Percentiles rank a stretch among this genome's conserved stretches.
These are phyloP conservation scores for Umimayanthus kanabou DNA, from an alignment of 92 coral and sea anemone species.

Conservation along the genomic window DNA sequence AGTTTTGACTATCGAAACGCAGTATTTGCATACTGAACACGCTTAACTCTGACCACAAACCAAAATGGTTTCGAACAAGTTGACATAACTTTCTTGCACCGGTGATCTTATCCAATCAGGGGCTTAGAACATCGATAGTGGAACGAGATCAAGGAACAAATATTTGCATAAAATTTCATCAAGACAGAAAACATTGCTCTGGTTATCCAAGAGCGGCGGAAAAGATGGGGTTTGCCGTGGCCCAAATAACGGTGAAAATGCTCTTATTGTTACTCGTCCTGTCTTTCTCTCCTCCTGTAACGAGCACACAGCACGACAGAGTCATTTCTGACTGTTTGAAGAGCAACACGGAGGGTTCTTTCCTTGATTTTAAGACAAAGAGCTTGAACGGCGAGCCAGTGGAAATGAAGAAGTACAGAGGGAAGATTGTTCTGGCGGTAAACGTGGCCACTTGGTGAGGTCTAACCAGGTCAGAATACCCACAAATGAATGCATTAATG, in stretches of 20 bases:
- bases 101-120: conserved; percentile 1
- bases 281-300: background rate
- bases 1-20: background rate
- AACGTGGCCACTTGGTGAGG: conserved; percentile 89
- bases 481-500: conserved; percentile 73
- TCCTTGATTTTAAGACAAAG: conserved; percentile 54
- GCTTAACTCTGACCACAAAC: background rate
- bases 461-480: conserved; percentile 59
- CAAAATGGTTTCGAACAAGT: too few species aligned
- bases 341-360: background rate
- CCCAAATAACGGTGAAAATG: background rate
- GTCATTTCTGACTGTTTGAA: background rate
- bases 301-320: background rate
- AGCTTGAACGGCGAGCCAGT: conserved; percentile 45
- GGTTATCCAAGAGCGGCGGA: background rate
- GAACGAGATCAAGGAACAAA: background rate
- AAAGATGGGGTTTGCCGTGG: background rate
- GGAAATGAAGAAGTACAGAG: conserved; percentile 46
- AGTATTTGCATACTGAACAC: background rate
- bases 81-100: conserved; percentile 14
- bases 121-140: background rate
- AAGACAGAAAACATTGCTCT: too few species aligned
- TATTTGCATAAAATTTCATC: conserved; percentile 7
- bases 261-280: background rate
- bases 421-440: conserved; percentile 55